Conservation (phyloP, 2,888 invertebrate species). For the Pandemis corylana region DNA sequence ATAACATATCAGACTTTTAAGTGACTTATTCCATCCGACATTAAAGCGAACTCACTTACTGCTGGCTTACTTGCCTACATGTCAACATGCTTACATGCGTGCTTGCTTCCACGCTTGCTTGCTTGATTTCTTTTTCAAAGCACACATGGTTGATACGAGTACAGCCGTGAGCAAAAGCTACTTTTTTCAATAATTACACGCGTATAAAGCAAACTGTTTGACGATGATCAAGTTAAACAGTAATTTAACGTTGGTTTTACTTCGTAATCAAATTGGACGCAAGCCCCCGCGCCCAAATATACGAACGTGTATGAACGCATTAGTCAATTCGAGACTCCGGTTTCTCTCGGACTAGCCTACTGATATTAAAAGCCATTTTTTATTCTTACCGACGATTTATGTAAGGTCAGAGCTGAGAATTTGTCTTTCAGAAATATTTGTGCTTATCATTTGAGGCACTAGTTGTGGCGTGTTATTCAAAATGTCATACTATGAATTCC, state of each 20-base stretch:
- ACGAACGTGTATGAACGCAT: conserved; percentile 68
- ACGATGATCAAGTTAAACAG: not conserved
- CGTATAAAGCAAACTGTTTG: not conserved
- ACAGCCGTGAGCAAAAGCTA: no score
- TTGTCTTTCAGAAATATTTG: conserved; percentile 54
- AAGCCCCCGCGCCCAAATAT: conserved; percentile 42
- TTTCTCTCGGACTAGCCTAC: conserved; percentile 63
- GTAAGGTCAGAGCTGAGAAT: conserved; percentile 69
- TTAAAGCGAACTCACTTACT: no score
- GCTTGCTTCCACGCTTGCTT: no score
- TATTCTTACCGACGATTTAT: conserved; percentile 59
- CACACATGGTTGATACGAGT: no score
- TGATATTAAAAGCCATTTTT: conserved; percentile 61
- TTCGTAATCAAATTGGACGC: conserved; percentile 19
- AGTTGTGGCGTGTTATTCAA: conserved; percentile 26
- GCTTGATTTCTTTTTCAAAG: no score
- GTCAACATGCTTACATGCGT: no score
- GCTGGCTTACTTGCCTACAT: no score
- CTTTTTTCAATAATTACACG: no score
- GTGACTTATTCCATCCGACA: no score
- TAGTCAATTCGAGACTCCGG: conserved; percentile 71
- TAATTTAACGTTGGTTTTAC: conserved; percentile 11
- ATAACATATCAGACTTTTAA: no score
- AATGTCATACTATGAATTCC: conserved; percentile 28
- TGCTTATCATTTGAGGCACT: conserved; percentile 19